phyloP scores from a whole-genome alignment of 2,888 invertebrate genomes.

The Cryptops parisi region DNA sequence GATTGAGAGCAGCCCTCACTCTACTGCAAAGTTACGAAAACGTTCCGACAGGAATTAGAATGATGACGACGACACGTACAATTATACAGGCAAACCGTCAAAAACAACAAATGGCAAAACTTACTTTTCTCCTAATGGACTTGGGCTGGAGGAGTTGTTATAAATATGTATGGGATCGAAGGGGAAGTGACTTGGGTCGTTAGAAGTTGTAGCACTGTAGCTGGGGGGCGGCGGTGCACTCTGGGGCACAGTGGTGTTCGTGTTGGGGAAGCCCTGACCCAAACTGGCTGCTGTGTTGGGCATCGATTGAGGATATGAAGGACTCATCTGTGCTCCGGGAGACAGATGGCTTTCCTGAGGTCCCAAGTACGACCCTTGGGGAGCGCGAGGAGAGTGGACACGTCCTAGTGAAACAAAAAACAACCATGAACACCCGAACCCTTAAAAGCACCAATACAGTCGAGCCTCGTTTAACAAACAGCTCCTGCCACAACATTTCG shows the following conservation, averaged over 20 bases:
- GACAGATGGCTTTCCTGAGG: conserved; percentile 26
- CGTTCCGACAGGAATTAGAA: no score
- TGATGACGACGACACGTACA: no score
- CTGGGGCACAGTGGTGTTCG: conserved; percentile 13
- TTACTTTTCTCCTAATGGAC: not conserved
- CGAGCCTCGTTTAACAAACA: no score
- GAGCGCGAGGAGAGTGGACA: conserved; percentile 23
- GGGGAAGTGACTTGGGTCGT: conserved; percentile 17
- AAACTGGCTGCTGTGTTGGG: conserved; percentile 6
- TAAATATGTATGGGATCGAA: conserved; percentile 16
- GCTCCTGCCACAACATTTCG: no score
- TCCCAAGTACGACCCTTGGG: conserved; percentile 14
- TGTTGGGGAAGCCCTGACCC: conserved; percentile 2
- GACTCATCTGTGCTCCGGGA: conserved; percentile 22
- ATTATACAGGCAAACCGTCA: no score
- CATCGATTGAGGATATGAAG: conserved; percentile 15
- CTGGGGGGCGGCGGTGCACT: conserved; percentile 16
- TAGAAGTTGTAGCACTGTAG: conserved; percentile 9
- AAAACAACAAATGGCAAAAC: no score
- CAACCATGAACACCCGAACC: no score
- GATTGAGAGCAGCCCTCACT: not conserved
- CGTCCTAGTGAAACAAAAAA: conserved; percentile 19
- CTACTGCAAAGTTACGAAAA: no score
- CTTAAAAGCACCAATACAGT: no score
- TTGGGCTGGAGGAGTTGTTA: conserved; percentile 1